Base-by-base conservation (phyloP, 2,888 invertebrate genomes). In the Smittia aterrima region DNA sequence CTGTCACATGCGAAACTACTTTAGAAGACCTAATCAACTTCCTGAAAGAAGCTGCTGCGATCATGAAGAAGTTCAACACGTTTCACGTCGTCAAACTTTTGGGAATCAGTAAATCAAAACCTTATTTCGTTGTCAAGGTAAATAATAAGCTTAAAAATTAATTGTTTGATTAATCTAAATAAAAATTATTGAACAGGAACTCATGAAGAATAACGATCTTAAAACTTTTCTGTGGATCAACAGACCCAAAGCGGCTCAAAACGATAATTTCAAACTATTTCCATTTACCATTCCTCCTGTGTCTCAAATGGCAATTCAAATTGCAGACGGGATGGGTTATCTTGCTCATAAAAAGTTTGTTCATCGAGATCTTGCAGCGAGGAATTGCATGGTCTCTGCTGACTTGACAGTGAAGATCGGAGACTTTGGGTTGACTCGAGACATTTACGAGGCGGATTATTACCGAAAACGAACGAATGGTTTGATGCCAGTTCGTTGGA, bases 301-400 rank as follows among this genome's bases (percentile, higher is more conserved):
- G 16, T 7, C 27, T 16, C 66, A 66, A 18, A 66, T 66, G 40
- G 66, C 66, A 40, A 9, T 66, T 6, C 18, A 66, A 38, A 66
- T 66, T 32, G 66, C 66, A 1, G 66, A 66, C 18, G 66, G 38
- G 32, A 66, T 66, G 66, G 7, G 18, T 0, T 66, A 38, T 66
- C 66, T 66, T 18, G 20, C 27, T 7, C 16, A 32, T 1, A 16
- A 20, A 32, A 66, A 38, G 2, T 66, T 66, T 20, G 38, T 66
- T 32, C 66, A 66, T 7, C 7, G 40, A 18, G 66, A 66, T 9
- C 32, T 66, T 6, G 66, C 66, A 9, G 13, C 32, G 13, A 27
- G 66, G 1, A 66, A 66, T 38, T 66, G 27, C n/a, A 20, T 66
- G 40, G 66, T 66, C 0, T 0, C 22, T 7, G 7, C 22, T 1